Base-by-base conservation (phyloP, 2,888 invertebrate genomes). In the Pollenia amentaria region DNA sequence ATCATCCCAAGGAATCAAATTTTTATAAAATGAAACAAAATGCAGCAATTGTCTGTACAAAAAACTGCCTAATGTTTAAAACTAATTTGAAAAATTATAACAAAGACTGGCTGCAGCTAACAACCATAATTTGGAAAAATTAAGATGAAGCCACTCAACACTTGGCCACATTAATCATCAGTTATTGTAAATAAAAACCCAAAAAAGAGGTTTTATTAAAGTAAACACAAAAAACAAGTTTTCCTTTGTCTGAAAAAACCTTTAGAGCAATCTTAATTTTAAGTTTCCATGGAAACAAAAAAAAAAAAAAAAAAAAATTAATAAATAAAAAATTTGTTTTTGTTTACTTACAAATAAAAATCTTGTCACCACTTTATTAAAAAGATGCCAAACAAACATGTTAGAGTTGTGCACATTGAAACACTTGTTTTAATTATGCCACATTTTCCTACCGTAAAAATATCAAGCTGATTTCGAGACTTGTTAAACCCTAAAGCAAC, bases 341-440 rank as follows among this genome's bases (percentile, higher is more conserved):
- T 29, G 29, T 29, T 55, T 72, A 38, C 46, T 73, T 40, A 75
- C 67, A 60, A 78, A 80, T 75, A 64, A 77, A 82, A 77, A 73
- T 64, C 87, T 73, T 87, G 87, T 87, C 87, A 87, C 80, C 84
- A 87, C 84, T 87, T 87, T 84, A 87, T 87, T 87, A 87, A 87
- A 84, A 78, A 80, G 62, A 73, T 84, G 80, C 62, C 76, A 77
- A 80, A 84, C 70, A 76, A 79, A 84, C 84, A 77, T 80, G 80
- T 84, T 84, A 87, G 77, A 84, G 60, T 77, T 55, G 42, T 65
- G 44, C 29, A 60, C 16, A 69, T 18, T 38, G 38, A 18, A 65
- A 75, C 81, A 82, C 82, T 76, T 76, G 76, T 76, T 82, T 82
- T 82, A 82, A 82, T 82, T 82, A 82, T 76, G 80, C 73, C 60